Evolutionary conservation across 2,113 vertebrate species (phyloP).

Genomic region (Chunga burmeisteri): DNA sequence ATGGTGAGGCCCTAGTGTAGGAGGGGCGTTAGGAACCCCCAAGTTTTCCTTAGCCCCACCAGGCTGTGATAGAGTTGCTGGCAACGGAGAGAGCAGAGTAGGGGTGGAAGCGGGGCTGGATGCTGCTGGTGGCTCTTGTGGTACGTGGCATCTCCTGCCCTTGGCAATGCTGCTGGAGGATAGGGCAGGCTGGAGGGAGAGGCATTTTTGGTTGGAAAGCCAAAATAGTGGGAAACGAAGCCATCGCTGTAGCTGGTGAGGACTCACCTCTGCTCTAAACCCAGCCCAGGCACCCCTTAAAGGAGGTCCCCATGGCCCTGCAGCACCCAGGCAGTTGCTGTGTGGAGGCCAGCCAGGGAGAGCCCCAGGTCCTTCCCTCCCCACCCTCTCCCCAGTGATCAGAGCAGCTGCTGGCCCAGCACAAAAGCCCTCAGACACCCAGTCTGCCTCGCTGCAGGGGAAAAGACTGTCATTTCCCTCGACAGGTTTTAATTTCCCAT

Average conservation of each 20-base stretch:
- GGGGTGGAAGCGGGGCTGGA: neutral
- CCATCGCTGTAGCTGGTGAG: neutral
- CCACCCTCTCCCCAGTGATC: accelerated
- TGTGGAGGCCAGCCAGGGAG: neutral
- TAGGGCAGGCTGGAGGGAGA: neutral
- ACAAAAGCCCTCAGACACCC: neutral
- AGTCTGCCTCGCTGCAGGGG: neutral
- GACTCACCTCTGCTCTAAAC: neutral
- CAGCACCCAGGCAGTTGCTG: neutral
- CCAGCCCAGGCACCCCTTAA: neutral
- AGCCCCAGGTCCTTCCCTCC: neutral
- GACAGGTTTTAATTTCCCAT: neutral
- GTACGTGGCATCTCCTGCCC: neutral
- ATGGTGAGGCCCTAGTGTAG: neutral
- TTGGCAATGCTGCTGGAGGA: neutral
- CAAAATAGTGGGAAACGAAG: neutral
- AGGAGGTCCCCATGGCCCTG: neutral
- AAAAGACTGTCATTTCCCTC: neutral
- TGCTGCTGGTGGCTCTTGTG: neutral
- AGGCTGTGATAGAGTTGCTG: neutral
- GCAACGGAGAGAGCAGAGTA: neutral
- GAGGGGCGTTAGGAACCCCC: neutral
- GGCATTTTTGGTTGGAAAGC: neutral
- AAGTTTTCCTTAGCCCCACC: neutral
- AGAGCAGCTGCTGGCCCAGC: neutral